Conservation (phyloP, 2,113 vertebrate genomes). For the human region DNA sequence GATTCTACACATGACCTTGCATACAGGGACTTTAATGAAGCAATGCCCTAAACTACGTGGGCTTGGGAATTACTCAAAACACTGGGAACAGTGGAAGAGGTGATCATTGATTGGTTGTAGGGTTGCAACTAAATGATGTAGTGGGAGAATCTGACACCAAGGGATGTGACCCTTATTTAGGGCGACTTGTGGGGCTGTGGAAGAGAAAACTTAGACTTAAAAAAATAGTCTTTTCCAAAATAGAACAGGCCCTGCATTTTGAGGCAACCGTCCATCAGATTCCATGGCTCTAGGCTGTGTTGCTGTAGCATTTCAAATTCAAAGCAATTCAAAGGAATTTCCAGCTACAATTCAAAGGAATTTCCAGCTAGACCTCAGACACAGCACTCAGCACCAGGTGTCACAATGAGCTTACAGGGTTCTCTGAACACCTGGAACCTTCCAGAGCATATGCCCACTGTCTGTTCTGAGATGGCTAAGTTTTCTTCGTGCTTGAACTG, state of each 20-base stretch:
- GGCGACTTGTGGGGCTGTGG: no score
- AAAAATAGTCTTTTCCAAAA: not conserved
- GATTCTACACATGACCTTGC: not conserved
- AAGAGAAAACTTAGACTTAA: not conserved
- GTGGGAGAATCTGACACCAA: not conserved
- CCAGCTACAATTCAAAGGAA: not conserved
- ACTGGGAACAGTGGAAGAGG: not conserved
- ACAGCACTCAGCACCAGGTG: not conserved
- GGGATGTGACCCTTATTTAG: not conserved
- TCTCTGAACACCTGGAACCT: not conserved
- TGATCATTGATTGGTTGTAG: no score
- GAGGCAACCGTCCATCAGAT: rapidly evolving
- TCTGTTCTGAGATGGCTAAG: no score
- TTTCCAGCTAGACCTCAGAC: not conserved
- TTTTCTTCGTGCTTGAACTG: no score
- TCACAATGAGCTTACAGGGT: not conserved
- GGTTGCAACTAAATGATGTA: no score
- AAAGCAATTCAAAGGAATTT: not conserved
- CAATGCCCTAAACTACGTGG: not conserved
- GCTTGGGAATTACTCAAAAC: not conserved
- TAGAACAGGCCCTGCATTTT: no score
- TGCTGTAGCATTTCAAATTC: not conserved
- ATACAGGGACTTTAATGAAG: rapidly evolving
- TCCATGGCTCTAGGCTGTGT: no score
- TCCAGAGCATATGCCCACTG: not conserved